Evolutionary conservation across 2,113 vertebrate species (phyloP).

Genomic region (Cyprinus carpio): DNA sequence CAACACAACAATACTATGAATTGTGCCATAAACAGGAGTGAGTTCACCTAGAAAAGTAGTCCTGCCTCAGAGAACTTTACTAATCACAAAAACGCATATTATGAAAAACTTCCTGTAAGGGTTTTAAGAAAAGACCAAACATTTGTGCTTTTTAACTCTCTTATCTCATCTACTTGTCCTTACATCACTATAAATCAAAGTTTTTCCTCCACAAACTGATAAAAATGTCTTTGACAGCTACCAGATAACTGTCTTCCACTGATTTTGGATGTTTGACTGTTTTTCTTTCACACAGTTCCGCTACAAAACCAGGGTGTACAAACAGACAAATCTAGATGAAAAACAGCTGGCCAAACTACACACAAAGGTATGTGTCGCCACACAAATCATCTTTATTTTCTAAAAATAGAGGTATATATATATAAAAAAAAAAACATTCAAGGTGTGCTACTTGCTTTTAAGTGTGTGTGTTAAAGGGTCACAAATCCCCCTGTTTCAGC

Average conservation of each 20-base stretch:
- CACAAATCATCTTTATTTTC: background rate
- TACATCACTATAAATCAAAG: background rate
- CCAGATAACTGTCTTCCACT: background rate
- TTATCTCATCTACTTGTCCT: background rate
- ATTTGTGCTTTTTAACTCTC: background rate
- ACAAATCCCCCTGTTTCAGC: too few relatives aligned
- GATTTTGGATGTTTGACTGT: constrained; percentile 6
- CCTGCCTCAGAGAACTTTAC: background rate
- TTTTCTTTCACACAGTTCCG: constrained; percentile 80
- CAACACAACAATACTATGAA: background rate
- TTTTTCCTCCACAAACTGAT: background rate
- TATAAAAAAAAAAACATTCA: background rate
- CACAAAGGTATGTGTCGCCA: constrained; percentile 81
- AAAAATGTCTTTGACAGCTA: background rate
- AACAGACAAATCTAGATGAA: constrained; percentile 93
- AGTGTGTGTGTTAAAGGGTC: background rate
- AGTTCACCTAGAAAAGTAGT: background rate
- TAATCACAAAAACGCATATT: background rate
- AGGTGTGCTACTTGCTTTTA: background rate
- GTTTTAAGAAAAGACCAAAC: background rate
- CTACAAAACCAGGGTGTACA: constrained; percentile 97
- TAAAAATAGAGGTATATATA: background rate
- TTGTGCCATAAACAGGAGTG: background rate
- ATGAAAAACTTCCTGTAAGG: background rate
- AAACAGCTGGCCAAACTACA: constrained; percentile 97